Conservation (phyloP, 1,140 invertebrate genomes). For the Dreissena rostriformis region DNA sequence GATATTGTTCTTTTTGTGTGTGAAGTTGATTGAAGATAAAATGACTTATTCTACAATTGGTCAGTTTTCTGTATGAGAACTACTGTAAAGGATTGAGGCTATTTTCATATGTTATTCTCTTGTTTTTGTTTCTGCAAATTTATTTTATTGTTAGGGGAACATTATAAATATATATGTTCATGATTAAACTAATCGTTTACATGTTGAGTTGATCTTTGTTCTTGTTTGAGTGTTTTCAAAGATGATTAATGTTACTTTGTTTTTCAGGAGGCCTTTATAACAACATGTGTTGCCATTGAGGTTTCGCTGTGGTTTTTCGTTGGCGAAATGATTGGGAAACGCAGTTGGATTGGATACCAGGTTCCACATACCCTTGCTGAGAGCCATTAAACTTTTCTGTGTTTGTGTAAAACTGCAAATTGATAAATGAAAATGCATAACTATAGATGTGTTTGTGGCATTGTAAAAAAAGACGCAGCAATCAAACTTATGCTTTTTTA, state of each 20-base stretch:
- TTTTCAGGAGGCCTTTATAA: constrained; percentile 38
- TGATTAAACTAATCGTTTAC: no score
- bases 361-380: not conserved
- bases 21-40: no score
- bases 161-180: no score
- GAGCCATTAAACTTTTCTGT: not conserved
- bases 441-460: not conserved
- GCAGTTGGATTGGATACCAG: constrained; percentile 15
- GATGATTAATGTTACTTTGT: not conserved
- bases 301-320: constrained; percentile 39
- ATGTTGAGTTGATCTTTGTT: no score
- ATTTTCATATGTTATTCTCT: no score
- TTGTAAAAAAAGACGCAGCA: not conserved
- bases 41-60: no score
- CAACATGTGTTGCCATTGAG: not conserved
- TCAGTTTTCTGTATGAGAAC: no score
- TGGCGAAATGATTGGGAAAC: constrained; percentile 41
- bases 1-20: no score
- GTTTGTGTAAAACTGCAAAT: not conserved
- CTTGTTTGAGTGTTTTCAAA: no score
- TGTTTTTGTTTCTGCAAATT: no score
- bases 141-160: no score
- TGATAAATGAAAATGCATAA: not conserved
- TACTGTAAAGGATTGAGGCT: no score
- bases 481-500: not conserved